Conservation (phyloP, 2,797 vertebrate genomes). For the Spinus olivaceus region DNA sequence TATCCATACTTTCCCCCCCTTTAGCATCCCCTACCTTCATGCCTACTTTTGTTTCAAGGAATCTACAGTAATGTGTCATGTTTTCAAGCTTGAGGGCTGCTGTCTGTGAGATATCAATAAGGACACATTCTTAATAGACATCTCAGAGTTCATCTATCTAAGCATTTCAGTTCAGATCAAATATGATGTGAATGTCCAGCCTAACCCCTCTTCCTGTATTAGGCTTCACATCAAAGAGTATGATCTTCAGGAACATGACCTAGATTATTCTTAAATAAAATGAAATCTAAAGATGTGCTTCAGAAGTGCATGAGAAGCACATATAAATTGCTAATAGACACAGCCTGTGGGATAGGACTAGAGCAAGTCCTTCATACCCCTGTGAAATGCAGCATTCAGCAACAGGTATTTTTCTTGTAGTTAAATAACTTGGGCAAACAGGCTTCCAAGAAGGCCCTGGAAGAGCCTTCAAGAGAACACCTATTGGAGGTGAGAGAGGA, state of each 20-base stretch:
- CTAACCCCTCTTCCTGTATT: background rate
- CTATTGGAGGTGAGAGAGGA: background rate
- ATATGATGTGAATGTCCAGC: background rate
- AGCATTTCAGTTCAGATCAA: background rate
- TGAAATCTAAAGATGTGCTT: background rate
- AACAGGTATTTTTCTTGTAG: background rate
- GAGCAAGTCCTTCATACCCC: background rate
- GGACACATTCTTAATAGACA: background rate
- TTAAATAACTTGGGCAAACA: background rate
- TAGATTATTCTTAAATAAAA: background rate
- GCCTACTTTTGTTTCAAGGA: background rate
- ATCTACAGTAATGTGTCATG: background rate
- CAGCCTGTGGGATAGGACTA: background rate
- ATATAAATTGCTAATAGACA: background rate
- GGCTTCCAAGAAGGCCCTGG: background rate
- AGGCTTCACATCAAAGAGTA: background rate
- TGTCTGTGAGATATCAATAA: background rate
- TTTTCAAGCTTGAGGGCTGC: background rate
- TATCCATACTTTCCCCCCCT: background rate
- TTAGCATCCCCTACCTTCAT: background rate
- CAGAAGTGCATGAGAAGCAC: background rate
- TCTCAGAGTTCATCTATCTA: background rate
- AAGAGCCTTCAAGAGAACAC: background rate
- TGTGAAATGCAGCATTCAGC: background rate
- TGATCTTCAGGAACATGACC: background rate